Percentiles rank a stretch among this genome's conserved stretches.
Conservation (phyloP, 2,113 vertebrate species). For the Oceanites oceanicus region DNA sequence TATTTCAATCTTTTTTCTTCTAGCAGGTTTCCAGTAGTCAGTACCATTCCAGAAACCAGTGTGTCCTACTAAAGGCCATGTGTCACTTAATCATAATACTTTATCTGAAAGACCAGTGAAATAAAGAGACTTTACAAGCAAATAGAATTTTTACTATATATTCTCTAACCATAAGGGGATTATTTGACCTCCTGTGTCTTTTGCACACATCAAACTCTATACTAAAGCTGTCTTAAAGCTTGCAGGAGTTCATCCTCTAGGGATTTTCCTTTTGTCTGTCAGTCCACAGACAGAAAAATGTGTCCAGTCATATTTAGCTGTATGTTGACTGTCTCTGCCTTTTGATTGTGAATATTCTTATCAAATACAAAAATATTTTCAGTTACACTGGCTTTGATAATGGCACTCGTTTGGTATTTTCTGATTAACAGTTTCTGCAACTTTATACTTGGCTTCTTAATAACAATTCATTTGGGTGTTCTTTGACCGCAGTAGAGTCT, state of each 20-base stretch:
- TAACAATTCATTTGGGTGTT: not conserved
- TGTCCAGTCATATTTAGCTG: constrained; percentile 13
- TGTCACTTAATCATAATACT: constrained; percentile 45
- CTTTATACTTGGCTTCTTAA: not conserved
- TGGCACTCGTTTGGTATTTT: not conserved
- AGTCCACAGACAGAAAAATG: constrained; percentile 39
- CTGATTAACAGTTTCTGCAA: not conserved
- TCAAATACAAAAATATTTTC: not conserved
- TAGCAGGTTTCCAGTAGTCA: not conserved
- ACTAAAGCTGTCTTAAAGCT: constrained; percentile 55
- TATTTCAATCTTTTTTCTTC: not conserved
- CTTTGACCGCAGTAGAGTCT: not conserved
- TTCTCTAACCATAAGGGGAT: constrained; percentile 53
- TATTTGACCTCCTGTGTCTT: constrained; percentile 57
- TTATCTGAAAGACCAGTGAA: constrained; percentile 40
- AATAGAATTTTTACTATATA: constrained; percentile 54
- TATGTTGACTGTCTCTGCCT: constrained; percentile 26
- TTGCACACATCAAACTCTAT: constrained; percentile 46
- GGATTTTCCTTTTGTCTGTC: constrained; percentile 62
- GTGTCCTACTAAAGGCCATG: constrained; percentile 7
- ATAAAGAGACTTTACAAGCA: constrained; percentile 52
- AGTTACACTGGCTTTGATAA: not conserved
- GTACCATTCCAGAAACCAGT: not conserved
- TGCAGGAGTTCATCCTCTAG: constrained; percentile 32
- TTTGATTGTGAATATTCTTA: not conserved